Evolutionary conservation across 2,113 vertebrate species (phyloP).

Genomic region (Thalassarche chlororhynchos): DNA sequence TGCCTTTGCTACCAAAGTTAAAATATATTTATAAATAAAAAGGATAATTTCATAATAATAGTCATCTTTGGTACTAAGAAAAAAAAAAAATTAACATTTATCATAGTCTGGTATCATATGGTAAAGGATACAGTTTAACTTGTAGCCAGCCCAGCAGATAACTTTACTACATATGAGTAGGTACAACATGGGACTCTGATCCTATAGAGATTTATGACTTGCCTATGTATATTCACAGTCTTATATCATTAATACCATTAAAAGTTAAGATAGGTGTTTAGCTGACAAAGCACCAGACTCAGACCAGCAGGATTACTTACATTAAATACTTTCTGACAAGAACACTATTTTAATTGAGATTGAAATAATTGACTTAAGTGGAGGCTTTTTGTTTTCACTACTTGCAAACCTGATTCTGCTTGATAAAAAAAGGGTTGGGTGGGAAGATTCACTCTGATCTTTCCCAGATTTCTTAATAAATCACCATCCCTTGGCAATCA

Average conservation of each 20-base stretch:
- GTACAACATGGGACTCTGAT: background rate
- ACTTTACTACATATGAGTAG: background rate
- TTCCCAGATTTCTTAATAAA: background rate
- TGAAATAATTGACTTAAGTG: constrained; percentile 5
- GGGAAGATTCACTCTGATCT: background rate
- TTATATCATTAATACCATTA: background rate
- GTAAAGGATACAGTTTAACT: background rate
- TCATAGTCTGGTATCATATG: background rate
- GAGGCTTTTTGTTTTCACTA: background rate
- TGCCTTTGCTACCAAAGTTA: background rate
- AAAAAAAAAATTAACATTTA: background rate
- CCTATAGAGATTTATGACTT: background rate
- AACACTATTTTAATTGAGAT: constrained; percentile 4
- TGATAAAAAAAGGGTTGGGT: background rate
- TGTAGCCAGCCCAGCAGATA: background rate
- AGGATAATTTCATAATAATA: background rate
- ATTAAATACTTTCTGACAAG: background rate
- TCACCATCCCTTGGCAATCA: background rate
- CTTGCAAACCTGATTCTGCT: background rate
- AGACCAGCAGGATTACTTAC: background rate
- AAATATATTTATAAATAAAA: background rate
- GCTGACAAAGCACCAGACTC: background rate
- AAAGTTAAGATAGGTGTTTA: background rate
- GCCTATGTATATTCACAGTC: background rate
- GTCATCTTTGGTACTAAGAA: background rate